phyloP scores from a whole-genome alignment of 2,797 vertebrate genomes.

The Neosalanx taihuensis region DNA sequence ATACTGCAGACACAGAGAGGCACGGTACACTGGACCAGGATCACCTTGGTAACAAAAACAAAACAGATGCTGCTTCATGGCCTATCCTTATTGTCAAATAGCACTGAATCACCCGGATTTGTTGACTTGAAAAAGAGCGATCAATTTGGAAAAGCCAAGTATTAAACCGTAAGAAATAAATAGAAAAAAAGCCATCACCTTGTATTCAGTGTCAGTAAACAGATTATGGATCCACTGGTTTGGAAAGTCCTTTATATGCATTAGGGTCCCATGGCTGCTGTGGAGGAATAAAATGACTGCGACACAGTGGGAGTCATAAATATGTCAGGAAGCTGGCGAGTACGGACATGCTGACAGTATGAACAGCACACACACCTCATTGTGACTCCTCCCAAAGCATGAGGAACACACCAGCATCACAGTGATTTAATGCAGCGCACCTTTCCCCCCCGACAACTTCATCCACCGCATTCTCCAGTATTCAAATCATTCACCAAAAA shows the following conservation, averaged over 20 bases:
- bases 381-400: constrained; percentile 56
- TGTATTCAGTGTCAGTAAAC: constrained; percentile 57
- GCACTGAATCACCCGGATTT: too few species aligned
- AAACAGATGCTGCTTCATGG: constrained; percentile 30
- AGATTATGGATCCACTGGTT: constrained; percentile 60
- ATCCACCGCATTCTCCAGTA: constrained; percentile 60
- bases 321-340: constrained; percentile 62
- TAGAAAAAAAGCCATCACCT: not conserved
- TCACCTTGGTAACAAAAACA: too few species aligned
- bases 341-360: constrained; percentile 68
- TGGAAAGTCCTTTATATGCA: constrained; percentile 57
- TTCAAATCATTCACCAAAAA: constrained; percentile 66
- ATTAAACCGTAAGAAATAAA: not conserved
- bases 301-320: constrained; percentile 70
- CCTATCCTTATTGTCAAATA: constrained; percentile 28
- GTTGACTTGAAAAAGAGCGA: too few species aligned
- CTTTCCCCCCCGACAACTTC: constrained; percentile 64
- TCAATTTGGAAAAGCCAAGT: not conserved
- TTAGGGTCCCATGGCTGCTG: constrained; percentile 51
- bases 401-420: constrained; percentile 50
- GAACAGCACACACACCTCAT: constrained; percentile 65
- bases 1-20: too few species aligned
- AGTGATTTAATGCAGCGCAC: constrained; percentile 65
- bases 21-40: too few species aligned
- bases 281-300: constrained; percentile 64